Evolutionary conservation across 2,888 invertebrate genomes (phyloP), one percentile per base, ranked within the genome.

Genomic region (Drosophila acutilabella): DNA sequence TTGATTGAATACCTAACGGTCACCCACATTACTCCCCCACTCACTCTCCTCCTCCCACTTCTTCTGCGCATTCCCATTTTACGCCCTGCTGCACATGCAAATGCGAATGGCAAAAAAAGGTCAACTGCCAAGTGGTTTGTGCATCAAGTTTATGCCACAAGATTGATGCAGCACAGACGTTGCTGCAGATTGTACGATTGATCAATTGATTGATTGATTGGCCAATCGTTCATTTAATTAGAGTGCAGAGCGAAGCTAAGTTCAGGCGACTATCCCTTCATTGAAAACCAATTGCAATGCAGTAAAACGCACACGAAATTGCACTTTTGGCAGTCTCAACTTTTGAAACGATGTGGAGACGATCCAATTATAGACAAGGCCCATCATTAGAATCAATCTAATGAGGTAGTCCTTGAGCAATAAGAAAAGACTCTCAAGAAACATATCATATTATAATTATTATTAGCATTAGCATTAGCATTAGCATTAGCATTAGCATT

Each of bases 181-280:
- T 52, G 30, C 41, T 14, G 42, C 50, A 62, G 53, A 64, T 58
- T 65, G 71, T 53, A 11, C n/a, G 26, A 60, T 61, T 56, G 47
- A 48, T 13, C 18, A 30, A 66, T 53, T 65, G 77, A 65, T 61
- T 64, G 74, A 47, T 74, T 36, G 59, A 48, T 60, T 38, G 48
- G 14, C 26, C 53, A 38, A 79, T 79, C 75, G 57, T 54, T 75
- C 80, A 66, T 60, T 79, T 66, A 64, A 79, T 77, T 71, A 64
- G 50, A 54, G 38, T 26, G 76, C 62, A 51, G 13, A 38, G 26
- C 52, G 13, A 16, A 57, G 16, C 57, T 54, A 70, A 60, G 59
- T 53, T 59, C 41, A 70, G 38, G n/a, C 68, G 33, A 45, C 44
- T 36, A 20, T 47, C 18, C 41, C 48, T 44, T 68, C 57, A 58